Evolutionary conservation across 2,797 vertebrate genomes (phyloP).

Genomic region (Hypotaenidia philippensis): DNA sequence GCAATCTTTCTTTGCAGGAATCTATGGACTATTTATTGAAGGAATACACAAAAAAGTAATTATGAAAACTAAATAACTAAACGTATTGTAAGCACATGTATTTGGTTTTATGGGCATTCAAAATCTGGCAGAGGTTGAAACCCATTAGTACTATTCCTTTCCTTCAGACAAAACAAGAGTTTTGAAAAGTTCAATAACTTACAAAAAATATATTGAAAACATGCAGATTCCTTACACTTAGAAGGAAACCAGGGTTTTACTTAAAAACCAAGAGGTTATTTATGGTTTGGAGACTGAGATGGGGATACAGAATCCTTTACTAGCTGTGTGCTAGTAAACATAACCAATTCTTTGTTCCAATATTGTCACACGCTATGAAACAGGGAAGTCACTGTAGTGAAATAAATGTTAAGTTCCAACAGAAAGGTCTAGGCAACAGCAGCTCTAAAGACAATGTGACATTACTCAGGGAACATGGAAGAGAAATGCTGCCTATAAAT

Average conservation of each 20-base stretch:
- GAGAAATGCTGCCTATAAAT: not conserved
- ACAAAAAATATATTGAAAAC: not conserved
- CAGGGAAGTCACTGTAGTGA: not conserved
- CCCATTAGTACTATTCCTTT: not conserved
- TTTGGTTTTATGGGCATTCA: not conserved
- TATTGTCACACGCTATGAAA: not conserved
- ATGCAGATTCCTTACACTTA: not conserved
- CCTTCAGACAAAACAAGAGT: not conserved
- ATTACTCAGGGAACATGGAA: not conserved
- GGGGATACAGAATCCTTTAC: not conserved
- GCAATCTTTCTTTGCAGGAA: not conserved
- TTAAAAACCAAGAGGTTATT: not conserved
- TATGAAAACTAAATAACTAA: not conserved
- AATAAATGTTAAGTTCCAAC: not conserved
- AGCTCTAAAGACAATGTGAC: not conserved
- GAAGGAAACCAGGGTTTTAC: not conserved
- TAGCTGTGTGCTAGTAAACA: not conserved
- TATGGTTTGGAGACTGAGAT: not conserved
- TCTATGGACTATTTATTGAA: not conserved
- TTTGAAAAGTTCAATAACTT: not conserved
- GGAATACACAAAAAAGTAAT: not conserved
- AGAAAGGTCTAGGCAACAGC: not conserved
- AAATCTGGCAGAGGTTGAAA: not conserved
- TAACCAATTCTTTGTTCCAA: not conserved
- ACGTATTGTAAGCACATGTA: not conserved